Evolutionary conservation across 2,113 vertebrate genomes (phyloP).

Genomic region (Corythaeola cristata): DNA sequence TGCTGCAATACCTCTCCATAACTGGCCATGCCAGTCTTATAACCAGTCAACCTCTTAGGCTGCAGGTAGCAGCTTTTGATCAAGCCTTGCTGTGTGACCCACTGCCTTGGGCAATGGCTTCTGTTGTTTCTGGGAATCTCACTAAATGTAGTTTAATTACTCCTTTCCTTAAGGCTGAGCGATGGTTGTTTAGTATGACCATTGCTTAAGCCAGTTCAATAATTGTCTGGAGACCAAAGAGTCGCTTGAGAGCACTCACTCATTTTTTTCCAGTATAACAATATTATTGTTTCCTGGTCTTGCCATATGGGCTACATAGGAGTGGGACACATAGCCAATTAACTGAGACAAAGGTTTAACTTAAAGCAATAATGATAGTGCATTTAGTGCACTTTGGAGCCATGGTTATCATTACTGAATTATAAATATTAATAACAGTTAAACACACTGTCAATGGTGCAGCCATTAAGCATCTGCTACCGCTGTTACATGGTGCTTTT

Average conservation of each 20-base stretch:
- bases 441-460: constrained; percentile 62
- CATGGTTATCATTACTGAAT: constrained; percentile 57
- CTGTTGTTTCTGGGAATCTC: neutral
- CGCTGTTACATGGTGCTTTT: constrained; percentile 20
- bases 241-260: neutral
- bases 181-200: neutral
- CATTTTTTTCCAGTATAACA: constrained; percentile 25
- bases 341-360: constrained; percentile 58
- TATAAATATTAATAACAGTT: constrained; percentile 75
- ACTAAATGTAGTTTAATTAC: neutral
- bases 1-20: neutral
- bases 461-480: constrained; percentile 69
- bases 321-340: constrained; percentile 36
- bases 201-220: constrained; percentile 33
- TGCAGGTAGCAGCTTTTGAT: neutral
- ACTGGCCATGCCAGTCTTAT: neutral
- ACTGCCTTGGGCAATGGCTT: neutral
- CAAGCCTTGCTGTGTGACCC: neutral
- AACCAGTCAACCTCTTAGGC: neutral
- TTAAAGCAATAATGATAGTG: constrained; percentile 50
- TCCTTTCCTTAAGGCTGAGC: neutral
- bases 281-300: constrained; percentile 58
- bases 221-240: constrained; percentile 37
- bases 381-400: constrained; percentile 63
- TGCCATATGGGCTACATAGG: constrained; percentile 31